Conservation (phyloP, 2,888 invertebrate species). For the Ctena decussata region DNA sequence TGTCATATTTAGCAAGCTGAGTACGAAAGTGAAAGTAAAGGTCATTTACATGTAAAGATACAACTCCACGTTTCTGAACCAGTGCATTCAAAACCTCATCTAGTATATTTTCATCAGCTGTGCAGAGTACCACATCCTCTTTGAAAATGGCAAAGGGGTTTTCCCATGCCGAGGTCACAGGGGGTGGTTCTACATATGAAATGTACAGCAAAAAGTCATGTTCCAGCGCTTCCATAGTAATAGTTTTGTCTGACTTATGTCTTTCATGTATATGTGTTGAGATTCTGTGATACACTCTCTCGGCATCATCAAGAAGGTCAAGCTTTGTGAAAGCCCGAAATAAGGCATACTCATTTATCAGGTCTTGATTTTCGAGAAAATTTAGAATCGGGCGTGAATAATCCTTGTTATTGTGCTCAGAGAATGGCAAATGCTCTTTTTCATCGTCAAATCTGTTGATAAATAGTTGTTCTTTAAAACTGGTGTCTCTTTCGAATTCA, state of each 20-base stretch:
- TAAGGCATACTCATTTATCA: constrained; percentile 8
- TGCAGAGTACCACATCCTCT: not conserved
- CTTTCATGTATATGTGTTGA: not conserved
- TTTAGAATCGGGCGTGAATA: not conserved
- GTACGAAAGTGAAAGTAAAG: constrained; percentile 13
- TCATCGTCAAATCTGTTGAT: no score
- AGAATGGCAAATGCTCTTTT: no score
- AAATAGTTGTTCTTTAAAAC: no score
- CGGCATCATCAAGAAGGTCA: not conserved
- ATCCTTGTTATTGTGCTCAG: no score
- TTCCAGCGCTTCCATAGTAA: constrained; percentile 13
- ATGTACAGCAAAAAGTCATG: constrained; percentile 8
- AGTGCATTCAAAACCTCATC: constrained; percentile 17
- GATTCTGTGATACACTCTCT: not conserved
- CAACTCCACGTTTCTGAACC: not conserved
- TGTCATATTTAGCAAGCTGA: not conserved
- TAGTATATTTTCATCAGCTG: not conserved
- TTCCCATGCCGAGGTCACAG: not conserved
- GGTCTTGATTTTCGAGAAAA: constrained; percentile 3
- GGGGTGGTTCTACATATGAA: not conserved
- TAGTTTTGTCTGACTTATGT: not conserved
- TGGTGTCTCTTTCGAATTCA: no score
- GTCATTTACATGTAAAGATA: not conserved
- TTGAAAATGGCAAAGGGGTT: not conserved
- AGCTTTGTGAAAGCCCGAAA: constrained; percentile 8